Conservation (phyloP, 2,113 vertebrate genomes). For the Heteronetta atricapilla region DNA sequence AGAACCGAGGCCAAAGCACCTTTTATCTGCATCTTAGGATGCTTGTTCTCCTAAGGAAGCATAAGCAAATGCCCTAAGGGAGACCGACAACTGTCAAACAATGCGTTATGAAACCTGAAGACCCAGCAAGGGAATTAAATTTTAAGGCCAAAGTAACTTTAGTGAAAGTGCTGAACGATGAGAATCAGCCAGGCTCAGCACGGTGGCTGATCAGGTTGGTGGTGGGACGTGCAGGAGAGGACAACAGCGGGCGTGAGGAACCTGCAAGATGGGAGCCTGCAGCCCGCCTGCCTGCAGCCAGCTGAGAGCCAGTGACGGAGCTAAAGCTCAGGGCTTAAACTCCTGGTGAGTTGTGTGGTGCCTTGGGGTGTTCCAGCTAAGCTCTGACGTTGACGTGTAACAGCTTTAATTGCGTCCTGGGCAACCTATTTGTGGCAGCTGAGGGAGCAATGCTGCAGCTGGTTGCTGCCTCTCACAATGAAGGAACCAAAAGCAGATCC, state of each 20-base stretch:
- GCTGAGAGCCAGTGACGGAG: not conserved
- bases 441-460: not conserved
- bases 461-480: not conserved
- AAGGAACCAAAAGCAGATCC: not conserved
- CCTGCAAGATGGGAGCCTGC: not conserved
- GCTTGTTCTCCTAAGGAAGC: not conserved
- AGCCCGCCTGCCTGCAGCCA: not conserved
- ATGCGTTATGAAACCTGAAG: not conserved
- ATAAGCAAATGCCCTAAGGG: not conserved
- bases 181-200: accelerated
- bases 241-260: not conserved
- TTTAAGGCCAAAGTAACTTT: slow-evolving; percentile 15
- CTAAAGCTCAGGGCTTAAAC: not conserved
- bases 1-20: not conserved
- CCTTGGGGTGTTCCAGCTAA: not conserved
- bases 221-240: not conserved
- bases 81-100: not conserved
- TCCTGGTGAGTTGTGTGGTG: not conserved
- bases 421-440: not conserved
- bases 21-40: not conserved
- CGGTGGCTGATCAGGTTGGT: not conserved
- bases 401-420: not conserved
- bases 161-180: not conserved
- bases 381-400: not conserved
- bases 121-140: not conserved